phyloP scores from a whole-genome alignment of 2,888 invertebrate genomes.

The Perithous albicinctus region DNA sequence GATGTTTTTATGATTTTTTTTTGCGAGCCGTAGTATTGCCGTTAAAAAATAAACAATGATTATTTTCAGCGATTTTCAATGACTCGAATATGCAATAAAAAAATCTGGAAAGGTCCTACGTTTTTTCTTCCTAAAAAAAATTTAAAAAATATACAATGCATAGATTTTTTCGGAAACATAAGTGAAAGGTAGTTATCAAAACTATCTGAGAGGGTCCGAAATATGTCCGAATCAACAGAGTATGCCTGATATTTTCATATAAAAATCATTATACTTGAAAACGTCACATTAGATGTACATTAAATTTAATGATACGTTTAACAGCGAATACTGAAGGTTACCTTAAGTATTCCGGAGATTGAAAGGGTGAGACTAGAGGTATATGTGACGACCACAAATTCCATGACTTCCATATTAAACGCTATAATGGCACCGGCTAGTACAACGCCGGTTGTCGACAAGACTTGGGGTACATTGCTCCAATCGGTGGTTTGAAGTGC shows the following conservation, averaged over 20 bases:
- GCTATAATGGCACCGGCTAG: slow-evolving; percentile 93
- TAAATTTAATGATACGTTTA: neutral
- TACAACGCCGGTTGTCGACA: slow-evolving; percentile 74
- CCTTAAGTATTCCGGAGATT: slow-evolving; percentile 98
- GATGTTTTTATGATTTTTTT: too few species aligned
- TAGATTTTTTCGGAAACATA: too few species aligned
- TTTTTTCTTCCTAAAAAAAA: too few species aligned
- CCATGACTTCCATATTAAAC: slow-evolving; percentile 97
- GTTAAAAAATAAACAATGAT: too few species aligned
- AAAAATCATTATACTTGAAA: neutral
- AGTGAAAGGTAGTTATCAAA: too few species aligned
- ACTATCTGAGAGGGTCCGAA: too few species aligned
- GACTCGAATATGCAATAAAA: too few species aligned
- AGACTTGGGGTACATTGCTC: slow-evolving; percentile 73
- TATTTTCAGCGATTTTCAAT: too few species aligned
- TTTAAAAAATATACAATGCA: too few species aligned
- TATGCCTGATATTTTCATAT: neutral
- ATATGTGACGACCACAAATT: slow-evolving; percentile 96
- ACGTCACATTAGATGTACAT: neutral
- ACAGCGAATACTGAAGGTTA: slow-evolving; percentile 82
- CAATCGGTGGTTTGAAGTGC: slow-evolving; percentile 76
- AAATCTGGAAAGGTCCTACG: too few species aligned
- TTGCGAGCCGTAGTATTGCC: too few species aligned
- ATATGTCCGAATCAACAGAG: too few species aligned
- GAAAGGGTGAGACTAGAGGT: slow-evolving; percentile 98